Conservation (phyloP, 2,113 vertebrate genomes). For the Tiliqua scincoides region DNA sequence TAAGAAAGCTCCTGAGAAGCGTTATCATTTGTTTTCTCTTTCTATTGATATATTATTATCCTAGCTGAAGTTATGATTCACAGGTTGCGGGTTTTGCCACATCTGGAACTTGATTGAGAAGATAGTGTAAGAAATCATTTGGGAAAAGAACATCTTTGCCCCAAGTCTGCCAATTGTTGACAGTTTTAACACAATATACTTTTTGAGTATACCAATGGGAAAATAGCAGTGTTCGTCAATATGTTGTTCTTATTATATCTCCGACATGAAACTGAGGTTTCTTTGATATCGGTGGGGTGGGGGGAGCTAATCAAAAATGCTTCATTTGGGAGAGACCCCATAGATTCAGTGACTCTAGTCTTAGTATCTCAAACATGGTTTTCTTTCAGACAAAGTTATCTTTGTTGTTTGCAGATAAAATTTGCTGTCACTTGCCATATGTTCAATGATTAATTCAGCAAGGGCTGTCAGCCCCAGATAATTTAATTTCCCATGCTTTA, state of each 20-base stretch:
- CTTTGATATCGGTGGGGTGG: not conserved
- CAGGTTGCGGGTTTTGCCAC: not conserved
- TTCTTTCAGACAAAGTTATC: conserved; percentile 68
- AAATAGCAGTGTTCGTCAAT: not conserved
- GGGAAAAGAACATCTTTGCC: not conserved
- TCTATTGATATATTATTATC: conserved; percentile 7
- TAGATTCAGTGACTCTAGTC: conserved; percentile 19
- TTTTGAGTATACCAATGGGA: not conserved
- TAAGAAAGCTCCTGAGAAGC: not conserved
- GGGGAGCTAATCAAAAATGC: not conserved
- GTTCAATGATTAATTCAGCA: conserved; percentile 76
- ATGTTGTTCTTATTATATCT: not conserved
- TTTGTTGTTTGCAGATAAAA: conserved; percentile 70
- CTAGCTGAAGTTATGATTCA: conserved; percentile 1
- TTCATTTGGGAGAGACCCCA: not conserved
- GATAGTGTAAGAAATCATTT: not conserved
- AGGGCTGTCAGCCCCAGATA: conserved; percentile 69
- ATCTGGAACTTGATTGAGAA: conserved; percentile 17
- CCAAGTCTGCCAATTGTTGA: not conserved
- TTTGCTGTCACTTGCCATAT: conserved; percentile 79
- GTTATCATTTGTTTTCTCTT: not conserved
- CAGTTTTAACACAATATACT: not conserved
- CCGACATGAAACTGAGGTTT: not conserved
- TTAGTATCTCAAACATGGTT: conserved; percentile 41
- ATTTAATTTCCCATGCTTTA: conserved; percentile 75